Conservation (phyloP, 2,797 vertebrate genomes). For the Lepus oiostolus region DNA sequence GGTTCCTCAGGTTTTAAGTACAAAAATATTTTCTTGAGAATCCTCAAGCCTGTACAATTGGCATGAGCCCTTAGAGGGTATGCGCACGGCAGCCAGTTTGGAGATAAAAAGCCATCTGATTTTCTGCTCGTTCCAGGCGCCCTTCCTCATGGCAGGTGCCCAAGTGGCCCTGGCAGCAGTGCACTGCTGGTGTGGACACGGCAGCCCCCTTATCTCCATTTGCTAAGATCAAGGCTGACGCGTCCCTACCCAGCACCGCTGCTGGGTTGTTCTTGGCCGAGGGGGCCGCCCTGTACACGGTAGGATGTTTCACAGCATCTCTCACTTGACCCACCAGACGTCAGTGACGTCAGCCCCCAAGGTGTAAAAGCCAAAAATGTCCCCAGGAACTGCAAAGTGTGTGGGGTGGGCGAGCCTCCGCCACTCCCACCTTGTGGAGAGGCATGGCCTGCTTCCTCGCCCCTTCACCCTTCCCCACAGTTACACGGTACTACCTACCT, state of each 20-base stretch:
- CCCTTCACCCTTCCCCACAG: background rate
- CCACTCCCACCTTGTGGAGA: background rate
- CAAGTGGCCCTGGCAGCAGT: background rate
- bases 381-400: background rate
- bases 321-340: background rate
- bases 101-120: background rate
- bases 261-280: background rate
- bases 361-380: conserved; percentile 1
- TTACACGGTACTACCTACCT: background rate
- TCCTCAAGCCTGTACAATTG: background rate
- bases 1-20: background rate
- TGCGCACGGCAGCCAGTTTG: background rate
- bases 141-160: conserved; percentile 24
- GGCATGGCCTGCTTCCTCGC: background rate
- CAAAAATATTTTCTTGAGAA: conserved; percentile 32
- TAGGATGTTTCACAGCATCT: background rate
- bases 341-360: background rate
- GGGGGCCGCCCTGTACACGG: background rate
- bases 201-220: background rate
- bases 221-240: background rate
- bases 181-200: background rate
- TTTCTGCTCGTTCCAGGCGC: background rate
- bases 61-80: background rate
- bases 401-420: background rate
- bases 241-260: background rate